These are phyloP conservation scores for Crocallis elinguaria DNA, from an alignment of 2,888 invertebrate genomes.

Conservation along the genomic window DNA sequence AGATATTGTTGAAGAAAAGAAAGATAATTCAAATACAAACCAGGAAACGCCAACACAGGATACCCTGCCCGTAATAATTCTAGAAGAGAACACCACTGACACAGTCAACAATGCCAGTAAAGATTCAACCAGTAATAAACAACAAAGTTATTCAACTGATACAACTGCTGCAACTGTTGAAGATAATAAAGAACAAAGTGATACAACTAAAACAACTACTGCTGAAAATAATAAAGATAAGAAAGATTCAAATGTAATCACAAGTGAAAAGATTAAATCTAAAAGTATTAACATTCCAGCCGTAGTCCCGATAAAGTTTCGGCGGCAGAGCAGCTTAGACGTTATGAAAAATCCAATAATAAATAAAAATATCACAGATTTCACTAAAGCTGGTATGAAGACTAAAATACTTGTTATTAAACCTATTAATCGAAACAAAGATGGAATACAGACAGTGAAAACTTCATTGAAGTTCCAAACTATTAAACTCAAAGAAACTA, in stretches of 20 bases:
- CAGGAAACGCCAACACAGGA: slow-evolving; percentile 71
- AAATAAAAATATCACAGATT: slow-evolving; percentile 73
- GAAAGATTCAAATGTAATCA: slow-evolving; percentile 6
- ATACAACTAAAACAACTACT: neutral
- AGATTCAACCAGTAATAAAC: slow-evolving; percentile 13
- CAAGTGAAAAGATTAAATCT: slow-evolving; percentile 16
- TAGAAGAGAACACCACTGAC: slow-evolving; percentile 28
- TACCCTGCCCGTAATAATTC: slow-evolving; percentile 8
- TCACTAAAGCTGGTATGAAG: slow-evolving; percentile 76
- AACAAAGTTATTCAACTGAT: slow-evolving; percentile 21
- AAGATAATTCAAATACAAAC: slow-evolving; percentile 90
- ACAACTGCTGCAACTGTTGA: neutral
- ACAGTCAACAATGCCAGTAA: neutral
- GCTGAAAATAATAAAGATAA: slow-evolving; percentile 19
- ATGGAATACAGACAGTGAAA: slow-evolving; percentile 55
- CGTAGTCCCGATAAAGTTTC: slow-evolving; percentile 68
- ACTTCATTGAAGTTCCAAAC: slow-evolving; percentile 73
- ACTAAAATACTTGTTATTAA: slow-evolving; percentile 79
- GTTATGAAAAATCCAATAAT: slow-evolving; percentile 75
- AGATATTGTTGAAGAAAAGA: slow-evolving; percentile 53
- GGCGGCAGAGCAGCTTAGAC: slow-evolving; percentile 71
- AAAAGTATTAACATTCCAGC: slow-evolving; percentile 52
- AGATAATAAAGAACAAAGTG: neutral
- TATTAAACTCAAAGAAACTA: slow-evolving; percentile 89
- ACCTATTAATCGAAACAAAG: slow-evolving; percentile 72